A percentile compares a stretch with the other conserved stretches of the same genome.
phyloP scores from a whole-genome alignment of 1,140 invertebrate genomes.

The Belonocnema kinseyi region DNA sequence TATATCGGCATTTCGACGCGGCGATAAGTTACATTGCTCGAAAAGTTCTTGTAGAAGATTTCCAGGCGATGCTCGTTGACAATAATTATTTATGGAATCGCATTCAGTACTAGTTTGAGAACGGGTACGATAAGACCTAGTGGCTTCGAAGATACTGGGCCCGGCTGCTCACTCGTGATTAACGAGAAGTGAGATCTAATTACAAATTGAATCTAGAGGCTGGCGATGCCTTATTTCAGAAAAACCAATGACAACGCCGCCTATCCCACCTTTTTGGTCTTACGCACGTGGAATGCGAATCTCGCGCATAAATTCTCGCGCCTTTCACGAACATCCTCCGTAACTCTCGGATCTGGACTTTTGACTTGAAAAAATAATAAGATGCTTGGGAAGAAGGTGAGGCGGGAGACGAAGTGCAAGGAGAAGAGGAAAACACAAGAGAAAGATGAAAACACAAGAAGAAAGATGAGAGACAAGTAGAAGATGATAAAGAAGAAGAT shows the following conservation, averaged over 20 bases:
- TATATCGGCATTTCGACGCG: constrained; percentile 16
- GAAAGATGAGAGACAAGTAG: constrained; percentile 1
- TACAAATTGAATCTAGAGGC: constrained; percentile 17
- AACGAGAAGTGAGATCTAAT: constrained; percentile 28
- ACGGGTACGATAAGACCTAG: constrained; percentile 19
- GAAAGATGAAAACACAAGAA: constrained; percentile 34
- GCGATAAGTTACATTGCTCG: constrained; percentile 11
- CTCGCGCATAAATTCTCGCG: constrained; percentile 25
- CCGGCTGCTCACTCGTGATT: background rate
- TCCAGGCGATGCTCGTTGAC: constrained; percentile 5
- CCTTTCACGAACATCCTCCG: constrained; percentile 8
- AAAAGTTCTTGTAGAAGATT: background rate
- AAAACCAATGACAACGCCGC: constrained; percentile 1
- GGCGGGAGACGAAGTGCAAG: background rate
- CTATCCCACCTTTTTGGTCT: background rate
- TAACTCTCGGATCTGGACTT: constrained; percentile 1
- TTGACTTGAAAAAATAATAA: constrained; percentile 14
- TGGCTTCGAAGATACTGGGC: background rate
- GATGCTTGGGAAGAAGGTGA: constrained; percentile 1
- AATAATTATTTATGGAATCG: constrained; percentile 30
- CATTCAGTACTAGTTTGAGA: constrained; percentile 20
- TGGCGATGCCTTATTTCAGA: constrained; percentile 5
- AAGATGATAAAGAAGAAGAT: background rate
- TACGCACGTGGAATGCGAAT: constrained; percentile 7
- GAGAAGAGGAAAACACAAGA: background rate